Conservation (phyloP, 2,797 vertebrate species). For the Tympanoctomys barrerae region DNA sequence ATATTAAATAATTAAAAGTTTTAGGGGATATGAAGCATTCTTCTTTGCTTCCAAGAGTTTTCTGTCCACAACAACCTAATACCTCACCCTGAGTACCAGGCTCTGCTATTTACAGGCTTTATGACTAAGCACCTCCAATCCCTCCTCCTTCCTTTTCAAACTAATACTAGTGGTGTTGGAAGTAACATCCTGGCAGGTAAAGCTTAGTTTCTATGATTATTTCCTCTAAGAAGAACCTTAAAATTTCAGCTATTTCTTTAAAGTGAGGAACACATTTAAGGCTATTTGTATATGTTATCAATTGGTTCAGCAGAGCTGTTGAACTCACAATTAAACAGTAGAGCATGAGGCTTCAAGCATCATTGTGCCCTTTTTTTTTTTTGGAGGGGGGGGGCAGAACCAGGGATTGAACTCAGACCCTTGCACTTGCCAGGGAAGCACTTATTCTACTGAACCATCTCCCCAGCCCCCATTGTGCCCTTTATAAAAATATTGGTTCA, state of each 20-base stretch:
- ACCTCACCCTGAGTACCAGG: not conserved
- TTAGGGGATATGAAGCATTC: not conserved
- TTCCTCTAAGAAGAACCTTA: not conserved
- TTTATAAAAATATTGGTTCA: constrained; percentile 28
- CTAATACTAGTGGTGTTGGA: not conserved
- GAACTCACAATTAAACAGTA: constrained; percentile 26
- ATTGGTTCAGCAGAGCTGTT: not conserved
- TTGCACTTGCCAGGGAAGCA: too few species aligned
- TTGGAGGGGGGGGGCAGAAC: too few species aligned
- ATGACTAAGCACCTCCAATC: not conserved
- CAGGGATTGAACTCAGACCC: too few species aligned
- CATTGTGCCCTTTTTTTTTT: not conserved
- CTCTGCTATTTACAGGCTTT: not conserved
- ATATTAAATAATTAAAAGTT: not conserved
- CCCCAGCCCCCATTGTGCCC: not conserved
- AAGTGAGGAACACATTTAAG: constrained; percentile 47
- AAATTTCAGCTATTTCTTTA: constrained; percentile 32
- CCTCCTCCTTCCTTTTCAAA: not conserved
- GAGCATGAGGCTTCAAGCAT: not conserved
- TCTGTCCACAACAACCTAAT: not conserved
- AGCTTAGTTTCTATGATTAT: constrained; percentile 47
- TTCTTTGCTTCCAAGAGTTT: constrained; percentile 29
- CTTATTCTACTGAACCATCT: too few species aligned
- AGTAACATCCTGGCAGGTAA: not conserved
- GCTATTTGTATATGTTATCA: not conserved